phyloP scores from a whole-genome alignment of 2,113 vertebrate genomes.

The Pelmatolapia mariae region DNA sequence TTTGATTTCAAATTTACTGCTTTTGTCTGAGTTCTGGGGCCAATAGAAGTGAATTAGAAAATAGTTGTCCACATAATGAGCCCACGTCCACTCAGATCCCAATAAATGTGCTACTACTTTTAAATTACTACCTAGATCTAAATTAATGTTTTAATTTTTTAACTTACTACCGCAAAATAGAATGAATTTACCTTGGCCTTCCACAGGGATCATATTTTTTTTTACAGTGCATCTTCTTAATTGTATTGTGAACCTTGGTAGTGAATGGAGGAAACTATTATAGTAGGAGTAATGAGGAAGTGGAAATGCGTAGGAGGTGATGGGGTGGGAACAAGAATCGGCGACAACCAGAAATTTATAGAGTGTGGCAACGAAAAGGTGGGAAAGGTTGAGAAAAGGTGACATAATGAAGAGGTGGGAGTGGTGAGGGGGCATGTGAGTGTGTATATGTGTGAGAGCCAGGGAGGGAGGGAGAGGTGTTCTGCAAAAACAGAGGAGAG shows the following conservation, averaged over 20 bases:
- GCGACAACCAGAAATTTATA: neutral
- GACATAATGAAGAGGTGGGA: slow-evolving; percentile 37
- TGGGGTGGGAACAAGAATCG: neutral
- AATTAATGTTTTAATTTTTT: neutral
- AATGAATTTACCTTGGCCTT: neutral
- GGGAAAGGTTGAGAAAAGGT: slow-evolving; percentile 23
- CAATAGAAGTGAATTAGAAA: neutral
- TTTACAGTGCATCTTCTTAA: slow-evolving; percentile 5
- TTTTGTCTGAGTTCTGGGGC: neutral
- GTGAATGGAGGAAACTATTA: slow-evolving; percentile 12
- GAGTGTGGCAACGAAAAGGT: slow-evolving; percentile 17
- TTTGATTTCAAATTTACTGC: neutral
- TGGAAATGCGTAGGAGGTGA: neutral
- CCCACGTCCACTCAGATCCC: neutral
- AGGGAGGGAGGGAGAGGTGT: neutral
- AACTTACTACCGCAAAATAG: neutral
- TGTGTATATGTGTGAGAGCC: neutral
- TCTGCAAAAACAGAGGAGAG: slow-evolving; percentile 10
- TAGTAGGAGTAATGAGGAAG: slow-evolving; percentile 1
- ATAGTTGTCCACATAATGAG: neutral
- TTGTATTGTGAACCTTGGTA: neutral
- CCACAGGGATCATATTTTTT: neutral
- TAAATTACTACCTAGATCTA: neutral
- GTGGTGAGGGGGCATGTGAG: neutral
- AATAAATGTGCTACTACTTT: neutral